phyloP scores from a whole-genome alignment of 2,888 invertebrate genomes.

The Cephus nigrinus region DNA sequence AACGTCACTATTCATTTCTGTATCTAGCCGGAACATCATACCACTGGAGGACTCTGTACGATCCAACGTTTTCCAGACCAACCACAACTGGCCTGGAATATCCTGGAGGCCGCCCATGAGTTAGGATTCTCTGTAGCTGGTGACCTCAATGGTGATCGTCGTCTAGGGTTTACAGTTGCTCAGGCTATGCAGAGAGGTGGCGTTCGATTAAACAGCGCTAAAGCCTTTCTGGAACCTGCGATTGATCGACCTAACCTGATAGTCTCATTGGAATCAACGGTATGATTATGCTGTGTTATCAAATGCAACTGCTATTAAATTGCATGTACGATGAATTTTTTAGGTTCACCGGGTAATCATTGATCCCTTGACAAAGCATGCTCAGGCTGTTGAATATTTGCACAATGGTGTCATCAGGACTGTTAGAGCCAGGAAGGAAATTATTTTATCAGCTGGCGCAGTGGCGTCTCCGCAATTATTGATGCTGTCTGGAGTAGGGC shows the following conservation, averaged over 20 bases:
- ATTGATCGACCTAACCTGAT: conserved; percentile 6
- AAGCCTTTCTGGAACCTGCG: neutral
- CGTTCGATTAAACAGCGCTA: neutral
- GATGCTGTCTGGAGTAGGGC: conserved; percentile 1
- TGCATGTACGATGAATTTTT: neutral
- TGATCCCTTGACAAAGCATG: neutral
- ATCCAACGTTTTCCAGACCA: conserved; percentile 28
- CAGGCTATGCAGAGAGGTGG: conserved; percentile 22
- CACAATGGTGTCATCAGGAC: neutral
- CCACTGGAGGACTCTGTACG: conserved; percentile 26
- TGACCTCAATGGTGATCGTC: conserved; percentile 29
- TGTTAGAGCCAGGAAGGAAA: conserved; percentile 1
- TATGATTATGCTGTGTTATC: neutral
- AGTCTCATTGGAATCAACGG: neutral
- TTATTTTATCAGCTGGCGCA: neutral
- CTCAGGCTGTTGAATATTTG: neutral
- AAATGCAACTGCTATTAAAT: too few relatives aligned
- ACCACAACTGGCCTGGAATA: conserved; percentile 25
- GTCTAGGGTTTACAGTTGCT: conserved; percentile 27
- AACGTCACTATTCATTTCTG: neutral
- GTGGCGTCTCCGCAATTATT: neutral
- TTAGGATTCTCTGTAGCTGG: conserved; percentile 29
- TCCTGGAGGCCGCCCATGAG: conserved; percentile 28
- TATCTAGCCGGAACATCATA: conserved; percentile 21
- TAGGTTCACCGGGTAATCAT: neutral